Evolutionary conservation across 2,888 invertebrate species (phyloP).

Genomic region (Epirrhoe tristata): DNA sequence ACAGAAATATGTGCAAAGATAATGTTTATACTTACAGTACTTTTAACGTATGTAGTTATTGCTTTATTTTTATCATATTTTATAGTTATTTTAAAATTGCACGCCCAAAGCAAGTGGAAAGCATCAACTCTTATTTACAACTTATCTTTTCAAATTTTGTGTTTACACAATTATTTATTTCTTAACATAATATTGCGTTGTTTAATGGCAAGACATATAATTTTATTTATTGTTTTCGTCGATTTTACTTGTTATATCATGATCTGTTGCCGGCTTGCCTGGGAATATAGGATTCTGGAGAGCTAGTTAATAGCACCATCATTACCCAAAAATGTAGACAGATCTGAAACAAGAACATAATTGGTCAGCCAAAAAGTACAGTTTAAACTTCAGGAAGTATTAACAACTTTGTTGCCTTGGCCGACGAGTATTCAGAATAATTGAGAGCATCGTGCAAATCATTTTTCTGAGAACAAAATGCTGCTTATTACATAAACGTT

Average conservation of each 20-base stretch:
- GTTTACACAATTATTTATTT: conserved; percentile 11
- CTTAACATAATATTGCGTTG: conserved; percentile 11
- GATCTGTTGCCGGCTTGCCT: conserved; percentile 40
- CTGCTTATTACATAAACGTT: no score
- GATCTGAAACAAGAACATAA: conserved; percentile 75
- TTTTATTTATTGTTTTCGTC: conserved; percentile 2
- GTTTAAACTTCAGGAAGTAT: neutral
- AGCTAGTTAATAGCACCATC: conserved; percentile 91
- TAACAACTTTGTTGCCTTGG: no score
- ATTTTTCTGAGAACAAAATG: no score
- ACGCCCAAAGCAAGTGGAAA: neutral
- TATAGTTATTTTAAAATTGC: neutral
- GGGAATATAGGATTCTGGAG: conserved; percentile 75
- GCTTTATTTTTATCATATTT: neutral
- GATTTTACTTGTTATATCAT: conserved; percentile 22
- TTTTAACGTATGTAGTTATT: conserved; percentile 5
- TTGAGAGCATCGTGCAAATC: no score
- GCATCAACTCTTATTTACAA: neutral
- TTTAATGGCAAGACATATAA: conserved; percentile 13
- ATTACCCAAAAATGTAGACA: conserved; percentile 93
- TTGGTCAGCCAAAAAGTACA: neutral
- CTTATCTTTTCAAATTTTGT: neutral
- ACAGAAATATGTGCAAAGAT: conserved; percentile 6
- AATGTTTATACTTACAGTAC: conserved; percentile 4
- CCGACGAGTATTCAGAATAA: no score